Evolutionary conservation across 2,797 vertebrate genomes (phyloP).

Genomic region (Phataginus tricuspis): DNA sequence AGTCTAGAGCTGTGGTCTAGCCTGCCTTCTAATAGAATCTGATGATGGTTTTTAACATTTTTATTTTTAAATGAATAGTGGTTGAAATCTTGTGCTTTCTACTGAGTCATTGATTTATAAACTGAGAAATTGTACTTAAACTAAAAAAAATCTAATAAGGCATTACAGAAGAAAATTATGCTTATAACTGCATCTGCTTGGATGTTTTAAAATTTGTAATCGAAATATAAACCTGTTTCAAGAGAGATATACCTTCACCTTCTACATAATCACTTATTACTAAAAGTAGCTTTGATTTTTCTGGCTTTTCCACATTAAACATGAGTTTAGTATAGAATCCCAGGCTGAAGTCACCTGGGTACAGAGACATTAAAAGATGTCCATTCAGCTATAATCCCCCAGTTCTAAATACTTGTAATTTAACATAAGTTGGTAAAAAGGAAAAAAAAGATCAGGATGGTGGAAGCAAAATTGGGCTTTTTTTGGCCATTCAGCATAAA

Average conservation of each 20-base stretch:
- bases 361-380: not conserved
- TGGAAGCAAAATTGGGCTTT: not conserved
- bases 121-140: not conserved
- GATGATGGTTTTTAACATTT: not conserved
- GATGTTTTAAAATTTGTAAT: not conserved
- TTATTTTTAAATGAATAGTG: not conserved
- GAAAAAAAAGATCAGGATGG: not conserved
- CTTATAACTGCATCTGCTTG: not conserved
- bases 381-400: not conserved
- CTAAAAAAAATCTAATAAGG: not conserved
- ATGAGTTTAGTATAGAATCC: not conserved
- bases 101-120: slow-evolving; percentile 21
- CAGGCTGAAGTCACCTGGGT: not conserved
- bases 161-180: not conserved
- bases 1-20: not conserved
- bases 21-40: slow-evolving; percentile 15
- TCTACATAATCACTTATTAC: not conserved
- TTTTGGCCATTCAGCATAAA: not conserved
- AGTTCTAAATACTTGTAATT: not conserved
- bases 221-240: not conserved
- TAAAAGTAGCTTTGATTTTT: slow-evolving; percentile 12
- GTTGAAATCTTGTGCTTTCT: not conserved
- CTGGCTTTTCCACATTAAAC: not conserved
- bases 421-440: not conserved
- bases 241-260: not conserved